These are phyloP conservation scores for Diarsia rubi DNA, from an alignment of 2,888 invertebrate genomes.

Conservation along the genomic window DNA sequence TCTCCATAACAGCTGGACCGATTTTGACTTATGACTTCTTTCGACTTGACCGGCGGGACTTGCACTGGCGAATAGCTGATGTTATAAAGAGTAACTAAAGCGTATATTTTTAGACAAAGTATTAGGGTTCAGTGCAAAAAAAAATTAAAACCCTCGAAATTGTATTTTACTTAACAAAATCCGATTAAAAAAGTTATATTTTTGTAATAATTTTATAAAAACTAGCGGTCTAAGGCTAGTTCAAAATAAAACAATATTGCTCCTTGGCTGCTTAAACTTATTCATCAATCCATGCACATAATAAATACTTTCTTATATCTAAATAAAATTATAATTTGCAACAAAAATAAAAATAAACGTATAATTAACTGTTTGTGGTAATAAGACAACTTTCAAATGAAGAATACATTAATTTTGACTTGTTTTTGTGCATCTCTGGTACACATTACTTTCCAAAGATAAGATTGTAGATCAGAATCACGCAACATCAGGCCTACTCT, in stretches of 20 bases:
- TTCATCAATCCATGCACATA: conserved; percentile 4
- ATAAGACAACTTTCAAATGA: conserved; percentile 31
- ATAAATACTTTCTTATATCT: neutral
- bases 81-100: too few species aligned
- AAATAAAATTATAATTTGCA: conserved; percentile 39
- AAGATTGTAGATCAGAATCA: conserved; percentile 3
- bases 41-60: too few species aligned
- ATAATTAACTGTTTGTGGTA: conserved; percentile 57
- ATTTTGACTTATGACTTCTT: too few species aligned
- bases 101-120: too few species aligned
- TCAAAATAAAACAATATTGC: neutral
- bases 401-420: neutral
- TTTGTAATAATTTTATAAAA: too few species aligned
- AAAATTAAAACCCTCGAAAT: too few species aligned
- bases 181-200: too few species aligned
- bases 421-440: neutral
- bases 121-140: too few species aligned
- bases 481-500: neutral
- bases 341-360: conserved; percentile 40
- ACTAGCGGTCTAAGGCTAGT: neutral
- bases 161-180: too few species aligned
- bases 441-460: neutral
- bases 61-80: too few species aligned
- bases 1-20: too few species aligned
- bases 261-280: neutral